Conservation (phyloP, 1,140 invertebrate species). For the Drosophila ambigua region DNA sequence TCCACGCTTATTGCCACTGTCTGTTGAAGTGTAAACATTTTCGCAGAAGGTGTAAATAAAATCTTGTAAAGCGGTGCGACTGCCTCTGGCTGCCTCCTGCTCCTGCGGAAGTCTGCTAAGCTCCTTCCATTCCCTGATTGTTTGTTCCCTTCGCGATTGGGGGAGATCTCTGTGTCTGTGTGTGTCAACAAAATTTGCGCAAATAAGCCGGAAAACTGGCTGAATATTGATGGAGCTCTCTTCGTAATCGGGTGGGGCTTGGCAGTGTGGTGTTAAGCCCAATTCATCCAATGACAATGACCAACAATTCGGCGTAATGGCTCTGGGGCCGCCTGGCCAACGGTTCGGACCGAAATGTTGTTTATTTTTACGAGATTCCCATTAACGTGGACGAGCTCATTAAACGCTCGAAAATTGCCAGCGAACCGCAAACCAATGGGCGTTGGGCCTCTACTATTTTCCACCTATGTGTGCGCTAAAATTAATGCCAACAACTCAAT, state of each 20-base stretch:
- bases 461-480: conserved; percentile 19
- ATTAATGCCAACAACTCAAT: conserved; percentile 59
- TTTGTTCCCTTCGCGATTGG: conserved; percentile 53
- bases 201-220: conserved; percentile 37
- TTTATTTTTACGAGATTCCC: conserved; percentile 52
- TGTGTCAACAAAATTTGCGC: conserved; percentile 65
- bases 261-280: neutral
- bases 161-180: conserved; percentile 43
- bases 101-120: conserved; percentile 59
- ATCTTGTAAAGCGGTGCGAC: conserved; percentile 61
- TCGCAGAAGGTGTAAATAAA: conserved; percentile 81
- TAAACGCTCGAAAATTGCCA: conserved; percentile 46
- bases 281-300: conserved; percentile 34
- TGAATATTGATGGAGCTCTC: conserved; percentile 15
- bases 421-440: conserved; percentile 30
- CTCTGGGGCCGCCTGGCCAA: conserved; percentile 4
- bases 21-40: conserved; percentile 81
- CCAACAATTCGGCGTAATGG: conserved; percentile 26
- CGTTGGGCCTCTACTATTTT: conserved; percentile 22
- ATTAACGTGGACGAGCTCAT: conserved; percentile 37
- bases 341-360: conserved; percentile 40
- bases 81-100: conserved; percentile 31
- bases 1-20: conserved; percentile 54
- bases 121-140: conserved; percentile 58
- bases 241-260: neutral